These are phyloP conservation scores for Aphodius sticticus DNA, from an alignment of 2,888 invertebrate genomes.

Conservation along the genomic window DNA sequence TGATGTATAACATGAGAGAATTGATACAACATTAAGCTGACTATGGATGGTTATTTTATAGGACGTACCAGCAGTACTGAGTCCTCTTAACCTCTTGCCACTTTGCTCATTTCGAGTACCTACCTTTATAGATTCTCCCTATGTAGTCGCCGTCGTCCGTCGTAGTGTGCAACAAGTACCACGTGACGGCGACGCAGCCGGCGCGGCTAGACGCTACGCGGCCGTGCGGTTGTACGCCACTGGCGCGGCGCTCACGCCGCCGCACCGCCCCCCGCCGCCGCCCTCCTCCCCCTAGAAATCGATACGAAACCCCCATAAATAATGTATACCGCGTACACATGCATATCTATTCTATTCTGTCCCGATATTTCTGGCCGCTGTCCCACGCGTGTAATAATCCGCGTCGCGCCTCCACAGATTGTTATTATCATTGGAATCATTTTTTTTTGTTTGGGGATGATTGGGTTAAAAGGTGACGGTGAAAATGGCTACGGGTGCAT, in stretches of 20 bases:
- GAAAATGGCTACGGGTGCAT: too few relatives aligned
- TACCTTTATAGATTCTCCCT: too few relatives aligned
- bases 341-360: background rate
- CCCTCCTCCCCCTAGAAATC: slow-evolving; percentile 19
- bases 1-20: too few relatives aligned
- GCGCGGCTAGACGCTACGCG: background rate
- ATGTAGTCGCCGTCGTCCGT: slow-evolving; percentile 6
- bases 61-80: too few relatives aligned
- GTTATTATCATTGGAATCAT: too few relatives aligned
- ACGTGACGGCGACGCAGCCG: background rate
- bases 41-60: too few relatives aligned
- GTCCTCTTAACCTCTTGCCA: too few relatives aligned
- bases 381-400: too few relatives aligned
- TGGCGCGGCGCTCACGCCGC: background rate
- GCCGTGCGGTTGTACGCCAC: slow-evolving; percentile 16
- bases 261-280: background rate
- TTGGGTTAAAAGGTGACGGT: too few relatives aligned
- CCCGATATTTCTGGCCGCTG: background rate
- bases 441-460: background rate
- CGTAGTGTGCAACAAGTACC: slow-evolving; percentile 31
- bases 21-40: too few relatives aligned
- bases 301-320: slow-evolving; percentile 31
- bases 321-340: slow-evolving; percentile 21
- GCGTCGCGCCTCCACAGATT: too few relatives aligned
- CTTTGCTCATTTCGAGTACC: too few relatives aligned